phyloP scores from a whole-genome alignment of 2,797 vertebrate species.

The Cynodonichthys magdalenae region DNA sequence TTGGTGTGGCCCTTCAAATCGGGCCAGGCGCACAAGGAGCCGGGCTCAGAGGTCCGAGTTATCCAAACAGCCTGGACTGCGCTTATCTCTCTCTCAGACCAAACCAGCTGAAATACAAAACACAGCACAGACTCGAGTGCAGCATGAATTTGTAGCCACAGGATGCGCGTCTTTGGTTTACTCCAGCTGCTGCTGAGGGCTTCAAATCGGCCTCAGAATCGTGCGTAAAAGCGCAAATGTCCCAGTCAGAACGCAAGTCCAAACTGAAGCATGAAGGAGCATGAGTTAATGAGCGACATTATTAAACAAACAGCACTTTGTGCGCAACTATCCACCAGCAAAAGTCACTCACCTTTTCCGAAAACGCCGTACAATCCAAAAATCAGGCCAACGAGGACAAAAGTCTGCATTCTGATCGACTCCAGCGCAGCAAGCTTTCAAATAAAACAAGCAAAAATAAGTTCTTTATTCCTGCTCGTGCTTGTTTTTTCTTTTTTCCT shows the following conservation, averaged over 20 bases:
- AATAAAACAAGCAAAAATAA: slow-evolving; percentile 21
- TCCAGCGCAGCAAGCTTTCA: slow-evolving; percentile 32
- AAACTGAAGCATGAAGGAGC: no score
- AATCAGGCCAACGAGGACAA: slow-evolving; percentile 72
- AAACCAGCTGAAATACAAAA: slow-evolving; percentile 4
- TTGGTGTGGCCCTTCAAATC: slow-evolving; percentile 61
- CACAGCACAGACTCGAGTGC: background rate
- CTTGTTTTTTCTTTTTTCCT: no score
- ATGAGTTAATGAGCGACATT: background rate
- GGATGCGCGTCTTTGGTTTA: no score
- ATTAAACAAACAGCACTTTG: background rate
- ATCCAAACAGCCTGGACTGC: slow-evolving; percentile 67
- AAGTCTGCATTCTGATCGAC: slow-evolving; percentile 71
- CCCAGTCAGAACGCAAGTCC: background rate
- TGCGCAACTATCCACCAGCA: background rate
- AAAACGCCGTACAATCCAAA: slow-evolving; percentile 80
- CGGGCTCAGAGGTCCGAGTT: slow-evolving; percentile 50
- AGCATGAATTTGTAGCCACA: background rate
- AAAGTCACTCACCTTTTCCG: slow-evolving; percentile 76
- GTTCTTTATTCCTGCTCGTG: slow-evolving; percentile 56
- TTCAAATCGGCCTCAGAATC: no score
- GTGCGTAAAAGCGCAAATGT: background rate
- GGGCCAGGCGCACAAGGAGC: slow-evolving; percentile 62
- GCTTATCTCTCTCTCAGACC: slow-evolving; percentile 42
- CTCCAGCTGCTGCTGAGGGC: no score